phyloP scores from a whole-genome alignment of 2,797 vertebrate species.

The Kryptopterus vitreolus region DNA sequence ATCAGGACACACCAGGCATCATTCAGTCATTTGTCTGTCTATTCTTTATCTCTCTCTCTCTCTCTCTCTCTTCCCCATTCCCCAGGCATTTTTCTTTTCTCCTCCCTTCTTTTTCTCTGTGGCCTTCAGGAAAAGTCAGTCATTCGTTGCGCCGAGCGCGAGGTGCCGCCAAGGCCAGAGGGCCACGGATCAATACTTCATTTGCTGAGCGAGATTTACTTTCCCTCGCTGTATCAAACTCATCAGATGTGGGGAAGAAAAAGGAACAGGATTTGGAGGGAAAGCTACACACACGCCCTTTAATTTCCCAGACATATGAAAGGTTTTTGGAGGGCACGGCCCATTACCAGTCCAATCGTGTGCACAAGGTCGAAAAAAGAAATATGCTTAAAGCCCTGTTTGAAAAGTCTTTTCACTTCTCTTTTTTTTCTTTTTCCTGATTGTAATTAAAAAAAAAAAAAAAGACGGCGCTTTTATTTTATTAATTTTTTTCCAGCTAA shows the following conservation, averaged over 20 bases:
- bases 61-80: slow-evolving; percentile 26
- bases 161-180: slow-evolving; percentile 57
- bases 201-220: slow-evolving; percentile 57
- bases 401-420: neutral
- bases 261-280: slow-evolving; percentile 38
- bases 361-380: slow-evolving; percentile 25
- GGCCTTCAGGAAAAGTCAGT: slow-evolving; percentile 49
- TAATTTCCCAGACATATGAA: slow-evolving; percentile 46
- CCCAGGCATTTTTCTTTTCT: slow-evolving; percentile 30
- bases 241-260: slow-evolving; percentile 50
- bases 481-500: no score
- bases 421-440: no score
- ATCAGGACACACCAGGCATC: slow-evolving; percentile 43
- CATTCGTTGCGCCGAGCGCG: slow-evolving; percentile 46
- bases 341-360: slow-evolving; percentile 46
- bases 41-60: slow-evolving; percentile 27
- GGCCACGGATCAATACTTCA: slow-evolving; percentile 60
- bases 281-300: slow-evolving; percentile 47
- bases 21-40: slow-evolving; percentile 34
- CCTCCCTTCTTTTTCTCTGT: slow-evolving; percentile 35
- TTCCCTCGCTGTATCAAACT: slow-evolving; percentile 52
- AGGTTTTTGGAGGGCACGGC: slow-evolving; percentile 37
- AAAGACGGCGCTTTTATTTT: no score
- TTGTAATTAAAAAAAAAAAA: no score
- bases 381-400: slow-evolving; percentile 22